Evolutionary conservation across 2,113 vertebrate genomes (phyloP).

Genomic region (Ictalurus furcatus): DNA sequence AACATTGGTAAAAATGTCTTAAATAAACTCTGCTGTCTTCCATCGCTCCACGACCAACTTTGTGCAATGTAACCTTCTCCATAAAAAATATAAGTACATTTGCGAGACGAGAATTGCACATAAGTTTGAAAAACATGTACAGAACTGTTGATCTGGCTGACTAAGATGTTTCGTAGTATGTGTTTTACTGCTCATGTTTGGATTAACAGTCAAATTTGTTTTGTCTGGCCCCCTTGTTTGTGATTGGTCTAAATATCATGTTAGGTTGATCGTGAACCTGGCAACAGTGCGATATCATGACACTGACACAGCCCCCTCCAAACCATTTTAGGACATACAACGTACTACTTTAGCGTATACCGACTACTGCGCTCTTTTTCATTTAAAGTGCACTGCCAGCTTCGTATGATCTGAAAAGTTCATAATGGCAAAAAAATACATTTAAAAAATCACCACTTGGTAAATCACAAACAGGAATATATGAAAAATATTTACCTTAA

Average conservation of each 20-base stretch:
- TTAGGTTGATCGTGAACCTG: background rate
- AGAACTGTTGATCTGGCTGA: background rate
- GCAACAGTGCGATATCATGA: background rate
- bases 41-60: background rate
- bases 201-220: background rate
- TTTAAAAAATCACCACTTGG: background rate
- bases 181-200: background rate
- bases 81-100: background rate
- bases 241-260: background rate
- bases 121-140: background rate
- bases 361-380: background rate
- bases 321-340: background rate
- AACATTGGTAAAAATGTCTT: background rate
- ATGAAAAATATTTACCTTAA: background rate
- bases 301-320: background rate
- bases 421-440: conserved; percentile 5
- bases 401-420: background rate
- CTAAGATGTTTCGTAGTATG: background rate
- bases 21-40: background rate
- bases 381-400: background rate
- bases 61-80: background rate
- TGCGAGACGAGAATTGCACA: background rate
- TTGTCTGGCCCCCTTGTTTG: background rate
- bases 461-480: background rate
- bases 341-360: background rate